Evolutionary conservation across 2,888 invertebrate species (phyloP), one percentile per base, ranked within the genome.

Genomic region (Luperina nickerlii): DNA sequence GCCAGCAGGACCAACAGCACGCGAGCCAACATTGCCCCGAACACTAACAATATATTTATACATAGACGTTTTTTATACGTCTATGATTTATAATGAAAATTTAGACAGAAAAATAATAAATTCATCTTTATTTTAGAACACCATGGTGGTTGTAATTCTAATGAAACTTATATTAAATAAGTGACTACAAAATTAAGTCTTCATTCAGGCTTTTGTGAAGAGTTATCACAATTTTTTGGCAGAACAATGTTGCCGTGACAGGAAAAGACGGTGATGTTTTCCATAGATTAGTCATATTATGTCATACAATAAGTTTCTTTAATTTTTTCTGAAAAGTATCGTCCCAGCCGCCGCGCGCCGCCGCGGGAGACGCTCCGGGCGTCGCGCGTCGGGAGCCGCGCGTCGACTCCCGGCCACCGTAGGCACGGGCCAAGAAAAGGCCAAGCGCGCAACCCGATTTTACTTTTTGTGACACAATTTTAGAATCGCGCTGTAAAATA

Each of bases 1-100:
- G 24, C 62, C 24, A 81, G 27, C 15, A 81, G 15, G 2, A 82
- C 45, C 0, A 81, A 1, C 45, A 81, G 8, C 45, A 76, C 82
- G 11, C 38, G 32, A 11, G 15, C 54, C 71, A 42, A 45, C 81
- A 81, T 81, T 13, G 20, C 13, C n/a, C 18, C 48, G 2, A 67
- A 48, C 15, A 45, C 42, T 27, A 51, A n/a, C 18, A n/a, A n/a
- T 54, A 11, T 48, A 68, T 18, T 45, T 24, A 18, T 2, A 66
- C 57, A 15, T 45, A 45, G 48, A 48, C 13, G 48, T 45, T 45
- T 45, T 45, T 45, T 45, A 11, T 45, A 45, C 9, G 45, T 45
- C 45, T 45, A 11, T 45, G 45, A 68, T 24, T 45, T 24, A 13
- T 3, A 1, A 66, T 45, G 24, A 51, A 15, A 62, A 62, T 54